Evolutionary conservation across 2,888 invertebrate species (phyloP).

Genomic region (Crocallis elinguaria): DNA sequence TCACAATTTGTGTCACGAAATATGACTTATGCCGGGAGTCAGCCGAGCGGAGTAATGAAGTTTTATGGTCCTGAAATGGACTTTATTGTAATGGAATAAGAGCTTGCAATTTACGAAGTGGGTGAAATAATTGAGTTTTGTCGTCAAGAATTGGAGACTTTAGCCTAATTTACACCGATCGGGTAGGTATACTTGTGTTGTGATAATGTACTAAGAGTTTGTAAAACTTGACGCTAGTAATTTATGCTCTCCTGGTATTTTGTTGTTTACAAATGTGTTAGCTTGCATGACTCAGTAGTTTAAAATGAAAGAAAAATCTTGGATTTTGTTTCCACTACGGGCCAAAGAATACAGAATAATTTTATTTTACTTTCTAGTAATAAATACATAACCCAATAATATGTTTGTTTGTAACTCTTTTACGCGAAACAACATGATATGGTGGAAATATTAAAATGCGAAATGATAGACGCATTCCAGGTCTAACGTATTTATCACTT

Average conservation of each 20-base stretch:
- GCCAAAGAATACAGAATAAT: no score
- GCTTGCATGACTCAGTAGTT: no score
- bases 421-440: no score
- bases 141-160: constrained; percentile 39
- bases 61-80: constrained; percentile 45
- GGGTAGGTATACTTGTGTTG: background rate
- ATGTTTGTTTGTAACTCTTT: no score
- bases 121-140: constrained; percentile 45
- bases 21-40: constrained; percentile 46
- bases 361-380: no score
- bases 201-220: background rate
- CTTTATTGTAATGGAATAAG: constrained; percentile 45
- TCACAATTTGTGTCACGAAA: constrained; percentile 52
- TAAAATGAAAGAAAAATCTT: no score
- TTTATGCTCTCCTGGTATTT: background rate
- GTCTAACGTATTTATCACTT: no score
- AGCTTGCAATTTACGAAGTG: constrained; percentile 36
- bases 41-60: constrained; percentile 45
- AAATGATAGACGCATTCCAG: no score
- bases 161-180: constrained; percentile 19
- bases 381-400: no score
- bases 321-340: no score
- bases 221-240: background rate
- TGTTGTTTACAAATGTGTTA: no score
- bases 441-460: no score